phyloP scores from a whole-genome alignment of 2,113 vertebrate genomes.

The Abramis brama region DNA sequence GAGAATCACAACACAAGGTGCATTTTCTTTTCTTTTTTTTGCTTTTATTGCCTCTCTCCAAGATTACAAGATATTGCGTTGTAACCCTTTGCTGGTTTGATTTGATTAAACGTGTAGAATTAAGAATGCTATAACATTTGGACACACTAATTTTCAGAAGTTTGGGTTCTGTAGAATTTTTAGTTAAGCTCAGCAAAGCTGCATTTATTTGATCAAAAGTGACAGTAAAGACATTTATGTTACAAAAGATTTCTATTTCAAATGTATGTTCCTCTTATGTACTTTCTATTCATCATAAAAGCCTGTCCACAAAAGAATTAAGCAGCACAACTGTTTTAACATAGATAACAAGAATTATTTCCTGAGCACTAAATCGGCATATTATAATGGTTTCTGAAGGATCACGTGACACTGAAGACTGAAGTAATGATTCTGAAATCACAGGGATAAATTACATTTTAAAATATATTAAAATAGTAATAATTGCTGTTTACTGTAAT shows the following conservation, averaged over 20 bases:
- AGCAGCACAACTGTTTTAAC: not conserved
- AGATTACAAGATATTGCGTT: not conserved
- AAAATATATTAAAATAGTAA: not conserved
- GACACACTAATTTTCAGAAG: not conserved
- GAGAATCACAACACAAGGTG: conserved; percentile 79
- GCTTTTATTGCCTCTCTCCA: not conserved
- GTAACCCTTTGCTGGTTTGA: not conserved
- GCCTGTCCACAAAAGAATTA: not conserved
- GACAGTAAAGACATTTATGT: not conserved
- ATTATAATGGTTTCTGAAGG: not conserved
- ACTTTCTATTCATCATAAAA: not conserved
- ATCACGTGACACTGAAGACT: not conserved
- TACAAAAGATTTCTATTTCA: not conserved
- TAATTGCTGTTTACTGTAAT: not conserved
- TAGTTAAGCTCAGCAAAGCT: no score
- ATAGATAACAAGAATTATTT: no score
- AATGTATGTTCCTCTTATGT: not conserved
- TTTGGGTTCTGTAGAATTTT: not conserved
- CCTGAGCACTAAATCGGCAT: no score
- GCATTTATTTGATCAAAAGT: no score
- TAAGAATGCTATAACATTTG: not conserved
- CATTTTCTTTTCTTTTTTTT: not conserved
- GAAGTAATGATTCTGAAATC: not conserved
- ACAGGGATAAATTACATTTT: not conserved
- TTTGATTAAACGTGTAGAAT: not conserved